Conservation (phyloP, 1,140 invertebrate genomes). For the Bombus waltoni region DNA sequence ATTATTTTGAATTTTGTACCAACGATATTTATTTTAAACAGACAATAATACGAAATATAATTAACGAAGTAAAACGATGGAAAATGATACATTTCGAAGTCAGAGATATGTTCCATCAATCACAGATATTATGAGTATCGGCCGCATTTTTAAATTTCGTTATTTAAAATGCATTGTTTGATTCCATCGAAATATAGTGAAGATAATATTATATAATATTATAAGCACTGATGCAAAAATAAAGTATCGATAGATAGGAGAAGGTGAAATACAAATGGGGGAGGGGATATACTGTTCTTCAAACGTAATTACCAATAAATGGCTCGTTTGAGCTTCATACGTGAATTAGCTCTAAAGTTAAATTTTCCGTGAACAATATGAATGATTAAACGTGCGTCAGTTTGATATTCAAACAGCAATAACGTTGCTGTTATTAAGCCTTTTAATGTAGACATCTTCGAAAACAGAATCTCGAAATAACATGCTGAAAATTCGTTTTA, state of each 20-base stretch:
- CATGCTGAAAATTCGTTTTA: no score
- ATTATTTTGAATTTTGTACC: neutral
- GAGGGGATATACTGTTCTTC: neutral
- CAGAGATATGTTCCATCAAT: neutral
- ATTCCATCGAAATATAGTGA: neutral
- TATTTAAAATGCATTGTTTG: neutral
- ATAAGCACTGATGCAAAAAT: neutral
- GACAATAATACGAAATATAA: neutral
- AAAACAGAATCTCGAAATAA: neutral
- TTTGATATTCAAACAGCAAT: neutral
- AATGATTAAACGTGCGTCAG: neutral
- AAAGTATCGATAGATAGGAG: neutral
- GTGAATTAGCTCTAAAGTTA: neutral
- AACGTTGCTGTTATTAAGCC: neutral
- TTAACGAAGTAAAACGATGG: neutral
- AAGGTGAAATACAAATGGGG: neutral
- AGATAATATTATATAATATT: no score
- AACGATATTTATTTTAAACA: neutral
- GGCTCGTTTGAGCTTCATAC: neutral
- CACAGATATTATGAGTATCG: neutral
- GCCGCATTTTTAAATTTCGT: neutral
- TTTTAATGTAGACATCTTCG: neutral
- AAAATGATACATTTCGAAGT: neutral
- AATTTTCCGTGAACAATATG: neutral
- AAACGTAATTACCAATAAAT: constrained; percentile 7